These are phyloP conservation scores for Diceros bicornis DNA, from an alignment of 2,797 vertebrate species.

Conservation along the genomic window DNA sequence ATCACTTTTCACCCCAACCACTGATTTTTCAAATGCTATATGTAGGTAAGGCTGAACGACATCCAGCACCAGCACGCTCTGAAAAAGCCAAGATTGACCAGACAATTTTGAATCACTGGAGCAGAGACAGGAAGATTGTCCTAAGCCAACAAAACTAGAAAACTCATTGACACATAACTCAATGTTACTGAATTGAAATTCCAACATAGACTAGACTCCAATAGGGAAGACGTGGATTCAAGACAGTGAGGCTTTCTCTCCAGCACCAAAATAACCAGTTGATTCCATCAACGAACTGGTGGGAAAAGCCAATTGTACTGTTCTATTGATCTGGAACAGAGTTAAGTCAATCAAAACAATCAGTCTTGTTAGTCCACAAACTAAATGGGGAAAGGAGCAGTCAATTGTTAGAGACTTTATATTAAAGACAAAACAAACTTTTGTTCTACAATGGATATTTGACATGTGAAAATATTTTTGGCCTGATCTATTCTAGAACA, in stretches of 20 bases:
- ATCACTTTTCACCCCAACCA: not conserved
- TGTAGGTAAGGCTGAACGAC: not conserved
- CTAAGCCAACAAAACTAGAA: conserved; percentile 1
- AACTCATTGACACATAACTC: not conserved
- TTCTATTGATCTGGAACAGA: conserved; percentile 59
- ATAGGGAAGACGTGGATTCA: not conserved
- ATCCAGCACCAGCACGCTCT: not conserved
- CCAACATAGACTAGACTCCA: not conserved
- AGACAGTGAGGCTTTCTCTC: not conserved
- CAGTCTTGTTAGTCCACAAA: conserved; percentile 57
- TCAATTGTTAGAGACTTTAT: conserved; percentile 58
- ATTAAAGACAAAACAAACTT: not conserved
- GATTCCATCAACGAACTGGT: not conserved
- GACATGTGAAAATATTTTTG: conserved; percentile 37
- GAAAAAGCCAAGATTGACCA: not conserved
- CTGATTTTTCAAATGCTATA: not conserved
- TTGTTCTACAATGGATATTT: conserved; percentile 29
- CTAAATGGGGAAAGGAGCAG: conserved; percentile 1
- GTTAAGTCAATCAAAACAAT: conserved; percentile 70
- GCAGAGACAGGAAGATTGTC: not conserved
- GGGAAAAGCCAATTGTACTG: conserved; percentile 32
- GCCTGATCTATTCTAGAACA: not conserved
- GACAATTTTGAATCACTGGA: not conserved
- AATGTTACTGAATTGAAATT: conserved; percentile 5
- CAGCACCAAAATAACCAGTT: conserved; percentile 14